Base-by-base conservation (phyloP, 2,888 invertebrate species). In the Nebria salina region DNA sequence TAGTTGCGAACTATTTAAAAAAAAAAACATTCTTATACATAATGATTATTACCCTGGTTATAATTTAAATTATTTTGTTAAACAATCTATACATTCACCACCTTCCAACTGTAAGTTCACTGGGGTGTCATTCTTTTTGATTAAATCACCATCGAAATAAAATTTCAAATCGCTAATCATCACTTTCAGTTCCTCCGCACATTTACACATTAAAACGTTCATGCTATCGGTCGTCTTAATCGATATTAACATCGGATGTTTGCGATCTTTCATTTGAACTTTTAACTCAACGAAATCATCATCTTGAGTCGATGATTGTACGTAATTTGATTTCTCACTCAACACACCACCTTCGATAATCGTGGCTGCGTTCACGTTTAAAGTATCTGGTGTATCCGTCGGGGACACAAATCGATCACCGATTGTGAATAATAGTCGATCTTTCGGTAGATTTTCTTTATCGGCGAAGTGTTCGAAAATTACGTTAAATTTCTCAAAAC, bases 61-160 rank as follows among this genome's bases (percentile, higher is more conserved):
- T 20, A 20, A 20, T 20, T 20, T 20, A 20, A 20, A 20, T 34
- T 34, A 70, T 70, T 76, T 65, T 75, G 42, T 68, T 6, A 76
- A 42, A 76, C 81, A 81, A 87, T 92, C 92, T 64, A 92, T 90
- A 83, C 91, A 91, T 84, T 91, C 91, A 0, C 90, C 92, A 0
- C 90, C 90, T 84, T 92, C 92, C 1, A 92, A 83, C 0, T 90
- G 91, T 43, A 91, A 83, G 0, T 89, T 89, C 8, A 84, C 83
- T 0, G 91, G 86, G 0, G 91, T 91, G 8, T 78, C 85, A 77
- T 84, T 86, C 87, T 89, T 87, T 84, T 87, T 84, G 68, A 92
- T 84, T n/a, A 86, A 77, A 83, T 91, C 91, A 0, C 92, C 92
- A 85, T 92, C 92, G 86, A 92, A 91, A 82, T 88, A 87, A 84